phyloP scores from a whole-genome alignment of 1,140 invertebrate species.

The Patella vulgata region DNA sequence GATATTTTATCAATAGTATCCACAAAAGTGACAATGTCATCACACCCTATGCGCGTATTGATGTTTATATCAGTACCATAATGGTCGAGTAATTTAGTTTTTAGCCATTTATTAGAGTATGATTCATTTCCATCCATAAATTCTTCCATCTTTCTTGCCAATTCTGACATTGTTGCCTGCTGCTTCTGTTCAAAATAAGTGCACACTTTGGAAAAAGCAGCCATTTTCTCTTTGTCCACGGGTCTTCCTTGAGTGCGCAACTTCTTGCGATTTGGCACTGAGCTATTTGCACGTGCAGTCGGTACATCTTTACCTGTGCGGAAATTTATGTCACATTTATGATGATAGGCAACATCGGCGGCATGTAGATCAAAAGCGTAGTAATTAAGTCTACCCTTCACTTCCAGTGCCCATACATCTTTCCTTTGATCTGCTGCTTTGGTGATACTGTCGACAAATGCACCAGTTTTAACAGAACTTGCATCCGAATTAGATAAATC shows the following conservation, averaged over 20 bases:
- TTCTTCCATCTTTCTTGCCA: background rate
- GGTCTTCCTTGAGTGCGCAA: background rate
- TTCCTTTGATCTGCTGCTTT: too few species aligned
- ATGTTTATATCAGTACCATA: slow-evolving; percentile 18
- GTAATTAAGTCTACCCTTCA: too few species aligned
- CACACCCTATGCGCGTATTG: slow-evolving; percentile 5
- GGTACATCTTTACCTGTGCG: too few species aligned
- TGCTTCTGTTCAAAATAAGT: background rate
- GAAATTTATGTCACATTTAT: too few species aligned
- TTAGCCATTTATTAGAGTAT: slow-evolving; percentile 20
- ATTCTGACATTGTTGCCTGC: background rate
- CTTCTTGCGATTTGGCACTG: background rate
- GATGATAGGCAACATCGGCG: too few species aligned
- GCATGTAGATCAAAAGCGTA: too few species aligned
- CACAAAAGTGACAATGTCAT: slow-evolving; percentile 15
- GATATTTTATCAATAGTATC: slow-evolving; percentile 12
- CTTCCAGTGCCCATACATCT: background rate
- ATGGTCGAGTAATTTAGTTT: slow-evolving; percentile 14
- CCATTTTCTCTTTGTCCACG: background rate
- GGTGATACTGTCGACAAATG: too few species aligned
- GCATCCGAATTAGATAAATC: too few species aligned
- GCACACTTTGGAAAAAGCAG: background rate
- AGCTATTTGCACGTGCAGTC: too few species aligned
- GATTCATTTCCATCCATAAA: slow-evolving; percentile 7
- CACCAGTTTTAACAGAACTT: too few species aligned